phyloP scores from a whole-genome alignment of 2,113 vertebrate genomes.

The Tyrannus savana region DNA sequence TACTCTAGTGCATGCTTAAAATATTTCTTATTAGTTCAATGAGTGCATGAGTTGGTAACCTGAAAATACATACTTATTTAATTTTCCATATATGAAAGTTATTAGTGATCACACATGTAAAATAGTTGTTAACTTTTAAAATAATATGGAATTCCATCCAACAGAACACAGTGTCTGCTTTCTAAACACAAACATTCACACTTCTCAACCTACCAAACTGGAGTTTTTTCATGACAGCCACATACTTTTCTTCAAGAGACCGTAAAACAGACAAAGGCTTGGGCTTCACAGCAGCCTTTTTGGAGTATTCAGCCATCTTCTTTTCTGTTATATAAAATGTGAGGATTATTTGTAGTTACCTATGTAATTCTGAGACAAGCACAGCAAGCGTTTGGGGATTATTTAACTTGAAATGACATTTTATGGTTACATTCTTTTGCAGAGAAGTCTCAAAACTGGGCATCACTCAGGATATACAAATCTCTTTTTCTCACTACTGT shows the following conservation, averaged over 20 bases:
- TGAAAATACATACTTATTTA: background rate
- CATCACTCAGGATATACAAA: background rate
- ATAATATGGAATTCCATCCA: background rate
- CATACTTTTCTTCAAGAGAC: slow-evolving; percentile 96
- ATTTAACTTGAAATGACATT: background rate
- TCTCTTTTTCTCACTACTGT: background rate
- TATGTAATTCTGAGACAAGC: background rate
- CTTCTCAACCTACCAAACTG: slow-evolving; percentile 90
- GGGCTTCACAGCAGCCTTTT: slow-evolving; percentile 86
- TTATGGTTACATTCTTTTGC: background rate
- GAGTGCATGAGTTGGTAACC: background rate
- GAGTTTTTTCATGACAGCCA: slow-evolving; percentile 95
- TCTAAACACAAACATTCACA: background rate
- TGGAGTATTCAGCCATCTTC: slow-evolving; percentile 92
- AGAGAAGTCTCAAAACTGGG: background rate
- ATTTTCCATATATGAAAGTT: background rate
- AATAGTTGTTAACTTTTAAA: background rate
- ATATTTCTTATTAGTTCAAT: background rate
- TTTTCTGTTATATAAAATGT: slow-evolving; percentile 81
- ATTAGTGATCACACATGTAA: background rate
- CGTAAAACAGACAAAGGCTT: slow-evolving; percentile 91
- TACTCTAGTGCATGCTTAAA: background rate
- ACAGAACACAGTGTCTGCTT: background rate
- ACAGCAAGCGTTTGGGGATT: background rate
- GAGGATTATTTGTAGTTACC: background rate